Conservation (phyloP, 2,113 vertebrate genomes). For the Himantopus leucocephalus region DNA sequence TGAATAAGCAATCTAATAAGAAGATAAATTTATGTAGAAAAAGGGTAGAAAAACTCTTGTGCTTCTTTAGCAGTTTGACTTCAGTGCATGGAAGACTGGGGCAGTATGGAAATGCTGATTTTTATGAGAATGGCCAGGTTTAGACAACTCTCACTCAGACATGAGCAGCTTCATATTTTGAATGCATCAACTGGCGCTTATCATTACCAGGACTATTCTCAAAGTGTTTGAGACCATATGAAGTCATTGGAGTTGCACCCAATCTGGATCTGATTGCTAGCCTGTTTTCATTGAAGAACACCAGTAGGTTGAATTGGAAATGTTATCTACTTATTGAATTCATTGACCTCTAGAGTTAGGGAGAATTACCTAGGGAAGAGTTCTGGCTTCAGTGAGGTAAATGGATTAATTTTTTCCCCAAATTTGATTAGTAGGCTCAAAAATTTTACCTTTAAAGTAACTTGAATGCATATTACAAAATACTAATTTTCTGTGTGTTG, state of each 20-base stretch:
- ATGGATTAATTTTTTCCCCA: neutral
- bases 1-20: neutral
- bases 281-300: neutral
- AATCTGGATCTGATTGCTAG: neutral
- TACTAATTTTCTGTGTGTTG: neutral
- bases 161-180: neutral
- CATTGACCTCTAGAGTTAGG: neutral
- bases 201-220: neutral
- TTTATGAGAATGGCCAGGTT: neutral
- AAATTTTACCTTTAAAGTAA: neutral
- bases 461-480: neutral
- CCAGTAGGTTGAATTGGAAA: neutral
- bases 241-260: neutral
- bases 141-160: neutral
- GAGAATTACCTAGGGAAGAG: neutral
- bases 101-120: neutral
- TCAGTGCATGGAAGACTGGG: neutral
- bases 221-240: neutral
- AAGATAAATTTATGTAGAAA: neutral
- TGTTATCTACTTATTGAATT: neutral
- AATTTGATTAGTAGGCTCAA: neutral
- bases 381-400: neutral
- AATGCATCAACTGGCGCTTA: neutral
- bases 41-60: neutral
- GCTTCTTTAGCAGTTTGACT: neutral